Evolutionary conservation across 2,888 invertebrate genomes (phyloP).

Genomic region (Germaria angustata): DNA sequence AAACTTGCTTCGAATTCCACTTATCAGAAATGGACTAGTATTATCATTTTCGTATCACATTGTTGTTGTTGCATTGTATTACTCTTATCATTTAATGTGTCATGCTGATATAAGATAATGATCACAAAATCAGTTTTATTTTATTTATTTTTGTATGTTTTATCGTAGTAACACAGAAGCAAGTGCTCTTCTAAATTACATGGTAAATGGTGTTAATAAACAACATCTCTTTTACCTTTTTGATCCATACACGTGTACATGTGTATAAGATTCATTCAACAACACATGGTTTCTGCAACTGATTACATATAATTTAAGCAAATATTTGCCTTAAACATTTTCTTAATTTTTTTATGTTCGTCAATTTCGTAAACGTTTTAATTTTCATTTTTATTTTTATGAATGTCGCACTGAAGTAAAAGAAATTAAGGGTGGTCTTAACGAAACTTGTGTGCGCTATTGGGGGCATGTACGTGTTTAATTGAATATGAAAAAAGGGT

Average conservation of each 20-base stretch:
- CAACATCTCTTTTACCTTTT: constrained; percentile 1
- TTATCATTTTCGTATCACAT: no score
- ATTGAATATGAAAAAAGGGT: no score
- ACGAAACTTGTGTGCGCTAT: neutral
- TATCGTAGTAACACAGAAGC: neutral
- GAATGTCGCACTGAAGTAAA: constrained; percentile 12
- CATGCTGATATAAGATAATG: neutral
- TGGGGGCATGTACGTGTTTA: no score
- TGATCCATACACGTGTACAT: no score
- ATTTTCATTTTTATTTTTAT: neutral
- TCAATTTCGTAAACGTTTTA: neutral
- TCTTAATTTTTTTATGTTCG: neutral
- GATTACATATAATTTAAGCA: constrained; percentile 35
- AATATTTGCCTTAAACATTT: constrained; percentile 46
- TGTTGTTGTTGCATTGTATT: no score
- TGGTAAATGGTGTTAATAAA: constrained; percentile 35
- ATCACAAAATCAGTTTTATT: neutral
- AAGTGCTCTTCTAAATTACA: neutral
- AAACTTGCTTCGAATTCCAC: no score
- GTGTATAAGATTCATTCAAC: neutral
- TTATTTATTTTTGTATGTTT: neutral
- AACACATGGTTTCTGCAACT: constrained; percentile 24
- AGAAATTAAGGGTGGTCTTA: neutral
- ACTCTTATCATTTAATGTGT: neutral
- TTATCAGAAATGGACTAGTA: no score